These are phyloP conservation scores for Diacarnus erythraeanus DNA, from an alignment of 37 sponge, comb jelly and placozoan genomes.

Conservation along the genomic window DNA sequence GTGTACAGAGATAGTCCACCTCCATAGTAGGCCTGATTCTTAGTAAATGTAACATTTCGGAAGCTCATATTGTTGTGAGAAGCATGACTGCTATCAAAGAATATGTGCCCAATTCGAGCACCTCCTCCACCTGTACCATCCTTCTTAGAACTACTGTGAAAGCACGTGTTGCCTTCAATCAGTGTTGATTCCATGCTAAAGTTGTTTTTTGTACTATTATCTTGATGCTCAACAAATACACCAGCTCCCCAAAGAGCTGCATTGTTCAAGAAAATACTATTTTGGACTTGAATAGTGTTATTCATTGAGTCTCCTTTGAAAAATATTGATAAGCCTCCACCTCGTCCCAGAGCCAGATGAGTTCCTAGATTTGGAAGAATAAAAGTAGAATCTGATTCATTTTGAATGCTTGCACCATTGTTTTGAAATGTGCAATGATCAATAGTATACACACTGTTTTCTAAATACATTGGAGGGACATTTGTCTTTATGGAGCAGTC, in stretches of 20 bases:
- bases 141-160: not conserved
- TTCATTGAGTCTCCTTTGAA: constrained; percentile 53
- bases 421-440: not conserved
- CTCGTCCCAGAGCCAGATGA: constrained; percentile 70
- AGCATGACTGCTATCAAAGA: constrained; percentile 23
- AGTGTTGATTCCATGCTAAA: constrained; percentile 8
- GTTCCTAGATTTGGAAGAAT: constrained; percentile 34
- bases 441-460: constrained; percentile 20
- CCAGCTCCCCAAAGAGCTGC: constrained; percentile 72
- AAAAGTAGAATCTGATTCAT: not conserved
- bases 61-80: not conserved
- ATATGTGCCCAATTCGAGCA: constrained; percentile 49
- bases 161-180: constrained; percentile 16
- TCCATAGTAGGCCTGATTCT: constrained; percentile 59
- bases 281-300: constrained; percentile 33
- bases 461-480: not conserved
- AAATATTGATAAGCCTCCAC: constrained; percentile 68
- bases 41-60: constrained; percentile 7
- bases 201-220: constrained; percentile 24
- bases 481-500: not conserved
- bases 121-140: constrained; percentile 68
- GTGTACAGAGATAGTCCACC: constrained; percentile 57
- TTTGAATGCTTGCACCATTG: constrained; percentile 19
- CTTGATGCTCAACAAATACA: constrained; percentile 57
- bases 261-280: constrained; percentile 53